A percentile compares a stretch with the other conserved stretches of the same genome.
Evolutionary conservation across 2,113 vertebrate species (phyloP).

Genomic region (Amblyopsis rosae): DNA sequence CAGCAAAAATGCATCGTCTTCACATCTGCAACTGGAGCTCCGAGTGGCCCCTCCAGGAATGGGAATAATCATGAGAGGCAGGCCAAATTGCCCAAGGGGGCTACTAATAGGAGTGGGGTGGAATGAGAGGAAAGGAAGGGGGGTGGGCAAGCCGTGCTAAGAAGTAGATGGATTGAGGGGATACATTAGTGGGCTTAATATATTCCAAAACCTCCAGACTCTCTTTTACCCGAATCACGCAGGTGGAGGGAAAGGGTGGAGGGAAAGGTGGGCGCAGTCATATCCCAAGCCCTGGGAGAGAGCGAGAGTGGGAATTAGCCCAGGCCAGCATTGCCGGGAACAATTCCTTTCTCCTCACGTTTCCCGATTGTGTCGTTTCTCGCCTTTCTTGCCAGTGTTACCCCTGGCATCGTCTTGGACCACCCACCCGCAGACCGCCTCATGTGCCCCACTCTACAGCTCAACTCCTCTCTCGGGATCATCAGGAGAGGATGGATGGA

Average conservation of each 20-base stretch:
- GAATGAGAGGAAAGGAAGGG: constrained; percentile 14
- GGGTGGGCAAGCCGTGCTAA: constrained; percentile 47
- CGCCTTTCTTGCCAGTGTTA: neutral
- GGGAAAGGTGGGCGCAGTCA: constrained; percentile 47
- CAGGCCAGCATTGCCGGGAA: too few species aligned
- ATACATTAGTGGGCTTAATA: constrained; percentile 63
- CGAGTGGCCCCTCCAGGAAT: constrained; percentile 37
- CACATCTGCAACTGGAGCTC: constrained; percentile 33
- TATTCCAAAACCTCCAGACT: constrained; percentile 53
- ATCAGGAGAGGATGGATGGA: neutral
- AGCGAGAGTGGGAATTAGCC: neutral
- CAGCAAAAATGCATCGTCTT: neutral
- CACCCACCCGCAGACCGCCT: constrained; percentile 8
- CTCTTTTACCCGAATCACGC: constrained; percentile 47
- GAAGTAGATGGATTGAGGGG: constrained; percentile 56
- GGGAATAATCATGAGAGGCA: constrained; percentile 58
- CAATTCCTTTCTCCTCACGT: too few species aligned
- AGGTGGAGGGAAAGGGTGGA: constrained; percentile 69
- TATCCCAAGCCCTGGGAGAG: constrained; percentile 41
- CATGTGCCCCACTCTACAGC: neutral
- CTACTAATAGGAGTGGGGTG: constrained; percentile 44
- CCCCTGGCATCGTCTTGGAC: constrained; percentile 26
- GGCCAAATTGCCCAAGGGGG: constrained; percentile 56
- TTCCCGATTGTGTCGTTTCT: too few species aligned
- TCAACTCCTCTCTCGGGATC: neutral